Conservation (phyloP, 2,113 vertebrate species). For the Orthonyx spaldingii region DNA sequence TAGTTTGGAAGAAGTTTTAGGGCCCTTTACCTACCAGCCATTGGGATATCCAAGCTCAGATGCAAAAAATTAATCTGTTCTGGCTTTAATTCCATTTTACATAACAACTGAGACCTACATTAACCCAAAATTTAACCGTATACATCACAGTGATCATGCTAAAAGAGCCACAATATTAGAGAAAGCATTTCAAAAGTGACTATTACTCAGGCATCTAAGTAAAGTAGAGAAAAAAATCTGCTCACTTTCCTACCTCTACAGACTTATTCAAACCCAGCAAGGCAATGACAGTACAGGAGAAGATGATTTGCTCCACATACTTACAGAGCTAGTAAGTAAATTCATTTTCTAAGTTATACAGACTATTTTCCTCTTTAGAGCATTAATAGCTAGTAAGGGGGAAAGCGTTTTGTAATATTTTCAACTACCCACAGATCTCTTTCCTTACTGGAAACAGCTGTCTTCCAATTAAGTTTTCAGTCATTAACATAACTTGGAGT, state of each 20-base stretch:
- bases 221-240: neutral
- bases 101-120: neutral
- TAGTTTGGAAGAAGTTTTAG: neutral
- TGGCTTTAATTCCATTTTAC: neutral
- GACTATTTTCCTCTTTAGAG: neutral
- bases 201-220: neutral
- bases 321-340: neutral
- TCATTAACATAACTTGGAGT: neutral
- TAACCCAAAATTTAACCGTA: neutral
- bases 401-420: neutral
- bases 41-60: neutral
- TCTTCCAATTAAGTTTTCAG: conserved; percentile 2
- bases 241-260: neutral
- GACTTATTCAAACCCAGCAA: neutral
- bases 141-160: neutral
- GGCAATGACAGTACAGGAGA: neutral
- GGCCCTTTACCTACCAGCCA: neutral
- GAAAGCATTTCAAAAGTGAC: neutral
- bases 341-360: neutral
- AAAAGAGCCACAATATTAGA: neutral
- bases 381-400: neutral
- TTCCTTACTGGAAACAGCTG: neutral
- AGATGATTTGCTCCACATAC: neutral
- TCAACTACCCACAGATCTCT: neutral
- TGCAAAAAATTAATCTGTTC: neutral